Percentiles rank a stretch among this genome's conserved stretches.
Evolutionary conservation across 2,113 vertebrate species (phyloP).

Genomic region (Tichodroma muraria): DNA sequence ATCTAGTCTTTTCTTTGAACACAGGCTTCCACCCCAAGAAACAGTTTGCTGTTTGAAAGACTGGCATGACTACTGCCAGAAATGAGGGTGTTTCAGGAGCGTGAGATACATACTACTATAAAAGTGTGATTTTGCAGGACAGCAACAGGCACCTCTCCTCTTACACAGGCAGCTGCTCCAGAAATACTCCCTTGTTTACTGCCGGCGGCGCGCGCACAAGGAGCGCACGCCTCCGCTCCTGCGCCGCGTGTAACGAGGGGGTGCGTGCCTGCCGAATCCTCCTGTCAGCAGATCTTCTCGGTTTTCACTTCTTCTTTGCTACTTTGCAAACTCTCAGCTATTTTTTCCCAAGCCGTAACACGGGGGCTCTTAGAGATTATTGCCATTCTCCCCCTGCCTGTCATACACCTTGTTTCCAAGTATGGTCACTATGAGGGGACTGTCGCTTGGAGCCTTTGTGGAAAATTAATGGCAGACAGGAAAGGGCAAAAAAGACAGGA

Average conservation of each 20-base stretch:
- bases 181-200: conserved; percentile 27
- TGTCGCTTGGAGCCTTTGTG: conserved; percentile 84
- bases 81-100: not conserved
- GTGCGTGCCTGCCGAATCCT: not conserved
- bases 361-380: conserved; percentile 14
- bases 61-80: not conserved
- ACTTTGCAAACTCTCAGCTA: conserved; percentile 22
- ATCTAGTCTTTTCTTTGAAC: not conserved
- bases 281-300: conserved; percentile 34
- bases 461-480: conserved; percentile 89
- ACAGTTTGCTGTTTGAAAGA: not conserved
- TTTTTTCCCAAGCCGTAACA: conserved; percentile 3
- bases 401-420: conserved; percentile 81
- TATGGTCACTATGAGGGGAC: conserved; percentile 87
- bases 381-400: conserved; percentile 60
- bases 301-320: conserved; percentile 7
- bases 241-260: not conserved
- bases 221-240: not conserved
- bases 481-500: conserved; percentile 87
- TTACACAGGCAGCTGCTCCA: conserved; percentile 26
- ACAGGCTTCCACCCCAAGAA: accelerated
- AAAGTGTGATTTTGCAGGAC: not conserved
- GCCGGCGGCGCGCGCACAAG: not conserved
- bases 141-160: conserved; percentile 17
- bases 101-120: not conserved